Base-by-base conservation (phyloP, 2,888 invertebrate genomes). In the Cynaeus angustus region DNA sequence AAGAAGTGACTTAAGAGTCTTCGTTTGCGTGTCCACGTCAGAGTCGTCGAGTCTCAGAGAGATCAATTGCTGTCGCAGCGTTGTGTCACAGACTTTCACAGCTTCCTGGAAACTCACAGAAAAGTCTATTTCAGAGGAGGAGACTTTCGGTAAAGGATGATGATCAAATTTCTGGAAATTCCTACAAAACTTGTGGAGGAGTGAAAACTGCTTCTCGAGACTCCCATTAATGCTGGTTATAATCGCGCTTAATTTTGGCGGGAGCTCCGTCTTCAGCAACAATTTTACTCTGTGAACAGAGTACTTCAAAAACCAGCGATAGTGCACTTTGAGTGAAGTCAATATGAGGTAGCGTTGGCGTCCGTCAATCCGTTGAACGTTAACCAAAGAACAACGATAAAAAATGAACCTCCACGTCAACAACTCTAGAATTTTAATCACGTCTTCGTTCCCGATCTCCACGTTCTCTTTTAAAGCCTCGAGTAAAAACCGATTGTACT, bases 271-370 rank as follows among this genome's bases (percentile, higher is more conserved):
- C 12, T 77, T 72, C 7, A 80, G 72, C 3, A 74, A 14, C 33
- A 71, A 16, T 0, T 50, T 38, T 1, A 85, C 48, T 41, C 76
- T 80, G 28, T 80, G 79, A 1, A 91, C 78, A 16, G 90, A 83
- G 83, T 89, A 87, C 80, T 94, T 94, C 12, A 88, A 84, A 37
- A 94, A 81, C 94, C 94, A 94, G 82, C 90, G 92, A 77, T 90
- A 92, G 80, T 94, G 93, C 8, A 93, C 86, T 73, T 89, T 86
- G 0, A 94, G 79, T 56, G 90, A 86, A n/a, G 89, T 88, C 43
- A 90, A 83, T 0, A 90, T 84, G 69, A 89, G 88, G 55, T 89
- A 73, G 16, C 75, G 73, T 13, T 80, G 66, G 10, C 59, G 43
- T 4, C 67, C n/a, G 2, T 70, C 75, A 8, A 77, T 61, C 28